phyloP scores from a whole-genome alignment of 2,888 invertebrate species.

The Theodoxus fluviatilis region DNA sequence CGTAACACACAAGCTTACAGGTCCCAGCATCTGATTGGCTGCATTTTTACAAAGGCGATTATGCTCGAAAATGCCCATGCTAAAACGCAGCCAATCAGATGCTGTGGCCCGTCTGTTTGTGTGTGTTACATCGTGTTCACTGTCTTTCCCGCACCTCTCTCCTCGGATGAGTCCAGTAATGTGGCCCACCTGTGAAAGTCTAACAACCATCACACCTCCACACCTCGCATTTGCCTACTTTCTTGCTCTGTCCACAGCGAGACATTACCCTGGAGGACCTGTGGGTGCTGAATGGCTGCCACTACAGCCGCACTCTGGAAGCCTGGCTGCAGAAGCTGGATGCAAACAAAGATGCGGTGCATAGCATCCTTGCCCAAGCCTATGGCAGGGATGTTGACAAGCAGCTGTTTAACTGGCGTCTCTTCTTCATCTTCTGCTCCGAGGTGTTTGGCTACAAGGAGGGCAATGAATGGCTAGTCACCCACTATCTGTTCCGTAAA shows the following conservation, averaged over 20 bases:
- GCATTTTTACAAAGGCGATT: too few species aligned
- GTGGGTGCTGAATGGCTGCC: constrained; percentile 50
- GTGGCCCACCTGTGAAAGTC: too few species aligned
- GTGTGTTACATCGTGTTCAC: too few species aligned
- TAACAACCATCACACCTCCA: not conserved
- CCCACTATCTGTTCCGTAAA: constrained; percentile 51
- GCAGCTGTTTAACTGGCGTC: constrained; percentile 54
- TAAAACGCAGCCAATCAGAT: too few species aligned
- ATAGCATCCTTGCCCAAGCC: constrained; percentile 38
- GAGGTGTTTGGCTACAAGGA: constrained; percentile 54
- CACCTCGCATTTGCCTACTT: not conserved
- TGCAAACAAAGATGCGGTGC: constrained; percentile 44
- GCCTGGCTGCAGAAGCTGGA: constrained; percentile 51
- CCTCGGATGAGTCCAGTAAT: too few species aligned
- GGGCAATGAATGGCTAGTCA: constrained; percentile 58
- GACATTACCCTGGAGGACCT: constrained; percentile 48
- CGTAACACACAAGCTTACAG: too few species aligned
- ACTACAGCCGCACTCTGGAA: constrained; percentile 53
- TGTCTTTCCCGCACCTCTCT: too few species aligned
- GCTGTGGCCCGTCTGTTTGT: too few species aligned
- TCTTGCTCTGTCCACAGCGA: constrained; percentile 38
- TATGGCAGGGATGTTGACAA: constrained; percentile 50
- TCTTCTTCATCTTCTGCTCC: constrained; percentile 58
- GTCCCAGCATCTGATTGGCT: too few species aligned
- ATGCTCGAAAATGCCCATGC: too few species aligned